Percentiles rank a stretch among this genome's conserved stretches.
Evolutionary conservation across 2,888 invertebrate genomes (phyloP).

Genomic region (Trachelus tabidus): DNA sequence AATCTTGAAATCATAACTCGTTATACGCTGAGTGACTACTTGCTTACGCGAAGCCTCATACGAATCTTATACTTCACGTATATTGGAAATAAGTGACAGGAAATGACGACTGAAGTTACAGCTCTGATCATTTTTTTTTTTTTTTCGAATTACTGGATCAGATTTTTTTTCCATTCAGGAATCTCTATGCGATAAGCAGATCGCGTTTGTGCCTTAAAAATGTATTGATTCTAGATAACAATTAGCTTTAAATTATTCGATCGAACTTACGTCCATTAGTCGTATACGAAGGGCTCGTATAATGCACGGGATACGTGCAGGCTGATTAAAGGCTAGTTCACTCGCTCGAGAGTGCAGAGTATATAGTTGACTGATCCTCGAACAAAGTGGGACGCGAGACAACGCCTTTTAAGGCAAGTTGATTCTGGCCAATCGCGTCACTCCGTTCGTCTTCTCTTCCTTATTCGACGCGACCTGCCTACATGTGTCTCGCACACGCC

Average conservation of each 20-base stretch:
- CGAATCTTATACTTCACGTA: no score
- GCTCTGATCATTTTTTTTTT: no score
- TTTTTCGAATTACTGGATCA: no score
- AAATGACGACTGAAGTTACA: no score
- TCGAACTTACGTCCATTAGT: not conserved
- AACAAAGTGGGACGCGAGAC: conserved; percentile 50
- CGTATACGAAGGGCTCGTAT: not conserved
- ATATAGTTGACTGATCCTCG: not conserved
- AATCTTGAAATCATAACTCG: not conserved
- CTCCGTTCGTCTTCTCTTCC: conserved; percentile 18
- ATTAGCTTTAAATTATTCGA: not conserved
- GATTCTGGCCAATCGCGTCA: conserved; percentile 38
- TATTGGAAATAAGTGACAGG: no score
- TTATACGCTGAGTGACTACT: not conserved
- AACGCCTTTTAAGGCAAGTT: conserved; percentile 53
- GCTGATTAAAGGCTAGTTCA: not conserved
- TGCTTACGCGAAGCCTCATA: not conserved
- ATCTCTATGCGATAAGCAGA: no score
- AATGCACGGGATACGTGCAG: not conserved
- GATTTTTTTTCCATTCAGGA: no score
- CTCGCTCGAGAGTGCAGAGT: not conserved
- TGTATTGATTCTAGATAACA: not conserved
- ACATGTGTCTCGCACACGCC: not conserved
- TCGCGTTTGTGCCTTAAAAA: not conserved
- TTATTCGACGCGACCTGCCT: conserved; percentile 26